Evolutionary conservation across 2,888 invertebrate species (phyloP).

Genomic region (Lordiphosa fenestrarum): DNA sequence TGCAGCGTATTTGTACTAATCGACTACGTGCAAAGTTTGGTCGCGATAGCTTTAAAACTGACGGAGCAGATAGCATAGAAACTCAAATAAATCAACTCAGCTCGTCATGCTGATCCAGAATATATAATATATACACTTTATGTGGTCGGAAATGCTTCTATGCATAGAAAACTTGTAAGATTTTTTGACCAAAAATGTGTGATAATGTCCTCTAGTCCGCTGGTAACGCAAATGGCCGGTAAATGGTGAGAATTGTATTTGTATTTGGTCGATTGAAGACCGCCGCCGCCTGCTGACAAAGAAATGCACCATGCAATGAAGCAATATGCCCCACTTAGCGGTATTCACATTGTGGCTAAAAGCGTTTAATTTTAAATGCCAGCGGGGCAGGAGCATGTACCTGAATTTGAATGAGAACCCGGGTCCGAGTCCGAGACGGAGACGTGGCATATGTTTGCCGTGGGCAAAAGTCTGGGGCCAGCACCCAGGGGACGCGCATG

Average conservation of each 20-base stretch:
- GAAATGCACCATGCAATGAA: conserved; percentile 56
- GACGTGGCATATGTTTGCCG: conserved; percentile 15
- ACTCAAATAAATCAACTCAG: too few species aligned
- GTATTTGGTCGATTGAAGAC: conserved; percentile 34
- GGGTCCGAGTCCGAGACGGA: conserved; percentile 10
- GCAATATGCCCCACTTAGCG: conserved; percentile 33
- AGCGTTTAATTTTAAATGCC: conserved; percentile 54
- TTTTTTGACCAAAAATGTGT: too few species aligned
- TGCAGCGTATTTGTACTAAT: too few species aligned
- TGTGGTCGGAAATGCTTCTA: too few species aligned
- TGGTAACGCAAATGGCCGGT: conserved; percentile 6
- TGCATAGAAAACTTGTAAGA: too few species aligned
- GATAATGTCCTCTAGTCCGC: too few species aligned
- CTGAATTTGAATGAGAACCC: conserved; percentile 63
- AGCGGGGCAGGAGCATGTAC: conserved; percentile 49
- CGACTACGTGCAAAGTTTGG: too few species aligned
- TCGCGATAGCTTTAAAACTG: too few species aligned
- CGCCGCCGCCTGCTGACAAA: conserved; percentile 19
- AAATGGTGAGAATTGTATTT: conserved; percentile 50
- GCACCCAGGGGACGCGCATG: conserved; percentile 63
- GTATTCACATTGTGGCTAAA: conserved; percentile 11
- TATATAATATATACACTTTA: too few species aligned
- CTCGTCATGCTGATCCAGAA: too few species aligned
- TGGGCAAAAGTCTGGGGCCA: conserved; percentile 22
- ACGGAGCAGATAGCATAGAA: too few species aligned